Conservation (phyloP, 2,797 vertebrate genomes). For the Chelidonichthys spinosus region DNA sequence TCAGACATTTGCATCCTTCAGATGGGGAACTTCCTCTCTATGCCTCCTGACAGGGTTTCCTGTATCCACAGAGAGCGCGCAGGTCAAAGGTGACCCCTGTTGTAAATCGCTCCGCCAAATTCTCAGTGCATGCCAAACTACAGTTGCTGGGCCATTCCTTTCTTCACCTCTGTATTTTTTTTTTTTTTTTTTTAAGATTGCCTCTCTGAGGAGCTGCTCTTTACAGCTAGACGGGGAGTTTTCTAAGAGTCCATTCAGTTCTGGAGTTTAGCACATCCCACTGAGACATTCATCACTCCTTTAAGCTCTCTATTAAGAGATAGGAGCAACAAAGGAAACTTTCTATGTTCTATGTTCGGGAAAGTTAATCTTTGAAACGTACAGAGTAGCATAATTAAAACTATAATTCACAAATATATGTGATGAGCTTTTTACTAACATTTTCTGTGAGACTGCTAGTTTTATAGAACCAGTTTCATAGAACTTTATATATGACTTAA, state of each 20-base stretch:
- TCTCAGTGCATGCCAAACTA: conserved; percentile 38
- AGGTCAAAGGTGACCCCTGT: conserved; percentile 62
- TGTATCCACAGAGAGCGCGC: conserved; percentile 52
- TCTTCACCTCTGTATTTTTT: conserved; percentile 34
- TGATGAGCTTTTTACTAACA: background rate
- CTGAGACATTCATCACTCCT: conserved; percentile 45
- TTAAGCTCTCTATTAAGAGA: conserved; percentile 20
- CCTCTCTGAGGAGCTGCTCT: conserved; percentile 33
- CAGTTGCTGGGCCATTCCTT: conserved; percentile 45
- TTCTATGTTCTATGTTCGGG: conserved; percentile 14
- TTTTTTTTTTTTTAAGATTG: conserved; percentile 26
- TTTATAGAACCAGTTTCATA: background rate
- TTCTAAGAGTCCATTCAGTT: conserved; percentile 32
- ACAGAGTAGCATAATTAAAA: background rate
- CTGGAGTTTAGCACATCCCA: conserved; percentile 43
- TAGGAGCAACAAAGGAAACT: conserved; percentile 44
- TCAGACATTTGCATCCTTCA: conserved; percentile 61
- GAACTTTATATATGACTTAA: background rate
- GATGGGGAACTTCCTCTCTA: conserved; percentile 76
- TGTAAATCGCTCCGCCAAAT: conserved; percentile 56
- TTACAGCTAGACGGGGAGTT: conserved; percentile 1
- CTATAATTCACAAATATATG: background rate
- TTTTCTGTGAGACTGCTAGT: background rate
- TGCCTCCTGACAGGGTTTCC: conserved; percentile 71
- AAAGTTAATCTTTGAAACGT: background rate